These are phyloP conservation scores for Oophaga pumilio DNA, from an alignment of 2,113 vertebrate genomes.

Conservation along the genomic window DNA sequence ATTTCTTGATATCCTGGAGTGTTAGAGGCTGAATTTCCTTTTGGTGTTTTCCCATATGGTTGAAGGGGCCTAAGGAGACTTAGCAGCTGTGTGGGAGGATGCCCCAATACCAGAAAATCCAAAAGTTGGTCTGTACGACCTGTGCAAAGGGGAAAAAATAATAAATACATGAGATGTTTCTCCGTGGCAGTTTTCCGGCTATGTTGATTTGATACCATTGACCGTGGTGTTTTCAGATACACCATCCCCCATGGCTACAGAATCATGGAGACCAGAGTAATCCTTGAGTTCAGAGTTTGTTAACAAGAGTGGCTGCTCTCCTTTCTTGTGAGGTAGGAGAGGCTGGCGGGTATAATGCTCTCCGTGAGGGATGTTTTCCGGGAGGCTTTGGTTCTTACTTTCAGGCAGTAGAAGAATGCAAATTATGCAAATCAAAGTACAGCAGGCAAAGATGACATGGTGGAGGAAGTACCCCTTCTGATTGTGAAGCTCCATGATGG, in stretches of 20 bases:
- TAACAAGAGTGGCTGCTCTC: conserved; percentile 91
- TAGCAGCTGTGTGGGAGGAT: conserved; percentile 64
- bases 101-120: conserved; percentile 57
- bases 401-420: conserved; percentile 95
- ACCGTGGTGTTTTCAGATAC: conserved; percentile 80
- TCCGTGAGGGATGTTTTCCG: conserved; percentile 87
- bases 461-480: conserved; percentile 98
- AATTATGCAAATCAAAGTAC: conserved; percentile 97
- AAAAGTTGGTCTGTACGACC: conserved; percentile 64
- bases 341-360: conserved; percentile 91
- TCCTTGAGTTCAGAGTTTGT: conserved; percentile 90
- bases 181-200: conserved; percentile 59
- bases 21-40: conserved; percentile 39
- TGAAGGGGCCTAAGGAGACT: conserved; percentile 46
- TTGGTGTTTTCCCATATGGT: conserved; percentile 41
- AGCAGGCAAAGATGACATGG: conserved; percentile 97
- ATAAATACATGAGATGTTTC: conserved; percentile 28
- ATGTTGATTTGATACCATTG: conserved; percentile 83
- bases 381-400: conserved; percentile 87
- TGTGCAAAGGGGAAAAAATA: conserved; percentile 62
- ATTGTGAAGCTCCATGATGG: conserved; percentile 98
- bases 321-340: conserved; percentile 82
- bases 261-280: conserved; percentile 90
- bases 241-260: conserved; percentile 72
- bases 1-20: conserved; percentile 10